A percentile compares a stretch with the other conserved stretches of the same genome.
Evolutionary conservation across 2,888 invertebrate species (phyloP).

Genomic region (Drosophila formosana): DNA sequence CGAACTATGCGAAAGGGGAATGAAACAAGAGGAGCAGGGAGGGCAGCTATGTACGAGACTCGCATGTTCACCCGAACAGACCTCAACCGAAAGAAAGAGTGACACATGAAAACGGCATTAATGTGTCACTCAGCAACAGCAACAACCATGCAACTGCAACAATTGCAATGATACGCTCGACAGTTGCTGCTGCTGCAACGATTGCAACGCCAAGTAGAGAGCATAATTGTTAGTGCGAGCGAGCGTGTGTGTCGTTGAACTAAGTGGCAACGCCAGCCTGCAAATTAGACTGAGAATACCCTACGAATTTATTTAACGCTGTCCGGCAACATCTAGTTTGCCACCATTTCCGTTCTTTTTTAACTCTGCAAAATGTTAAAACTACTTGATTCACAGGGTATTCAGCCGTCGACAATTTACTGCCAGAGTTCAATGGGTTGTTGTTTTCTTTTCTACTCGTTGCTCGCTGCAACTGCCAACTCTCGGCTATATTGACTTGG

Average conservation of each 20-base stretch:
- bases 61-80: slow-evolving; percentile 44
- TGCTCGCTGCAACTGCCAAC: slow-evolving; percentile 36
- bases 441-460: slow-evolving; percentile 16
- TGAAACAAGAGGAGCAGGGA: slow-evolving; percentile 5
- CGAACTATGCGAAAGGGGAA: slow-evolving; percentile 56
- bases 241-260: slow-evolving; percentile 57
- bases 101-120: slow-evolving; percentile 83
- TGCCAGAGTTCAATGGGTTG: background rate
- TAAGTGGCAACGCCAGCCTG: slow-evolving; percentile 75
- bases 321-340: no score
- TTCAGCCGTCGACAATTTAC: background rate
- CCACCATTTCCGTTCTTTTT: no score
- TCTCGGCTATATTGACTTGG: slow-evolving; percentile 51
- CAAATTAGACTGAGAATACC: slow-evolving; percentile 1
- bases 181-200: slow-evolving; percentile 68
- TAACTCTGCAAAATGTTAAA: no score
- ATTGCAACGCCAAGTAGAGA: slow-evolving; percentile 75
- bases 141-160: slow-evolving; percentile 61
- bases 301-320: background rate
- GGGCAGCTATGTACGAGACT: background rate
- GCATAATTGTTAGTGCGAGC: slow-evolving; percentile 13
- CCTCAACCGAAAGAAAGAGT: slow-evolving; percentile 80
- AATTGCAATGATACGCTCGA: slow-evolving; percentile 77
- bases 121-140: slow-evolving; percentile 78
- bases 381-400: background rate